A percentile compares a stretch with the other conserved stretches of the same genome.
Evolutionary conservation across 1,140 invertebrate species (phyloP).

Genomic region (Conopomorpha cramerella): DNA sequence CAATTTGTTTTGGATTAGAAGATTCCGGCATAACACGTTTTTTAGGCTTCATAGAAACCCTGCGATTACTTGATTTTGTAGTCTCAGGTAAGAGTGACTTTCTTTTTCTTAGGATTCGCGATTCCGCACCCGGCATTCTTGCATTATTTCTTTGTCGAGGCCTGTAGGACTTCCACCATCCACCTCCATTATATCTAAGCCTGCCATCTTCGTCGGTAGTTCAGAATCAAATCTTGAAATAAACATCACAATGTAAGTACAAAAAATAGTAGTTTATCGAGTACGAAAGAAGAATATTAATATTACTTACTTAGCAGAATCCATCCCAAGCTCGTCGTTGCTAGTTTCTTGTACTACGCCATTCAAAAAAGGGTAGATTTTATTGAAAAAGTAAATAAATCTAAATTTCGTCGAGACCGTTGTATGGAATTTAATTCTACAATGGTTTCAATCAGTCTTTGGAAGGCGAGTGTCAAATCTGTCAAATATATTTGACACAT

Average conservation of each 20-base stretch:
- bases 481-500: too few relatives aligned
- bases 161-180: constrained; percentile 15
- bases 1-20: constrained; percentile 43
- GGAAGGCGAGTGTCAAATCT: too few relatives aligned
- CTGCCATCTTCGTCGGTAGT: constrained; percentile 41
- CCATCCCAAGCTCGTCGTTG: too few relatives aligned
- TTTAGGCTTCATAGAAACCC: constrained; percentile 44
- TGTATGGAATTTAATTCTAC: too few relatives aligned
- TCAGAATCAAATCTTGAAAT: constrained; percentile 33
- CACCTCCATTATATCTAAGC: constrained; percentile 47
- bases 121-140: constrained; percentile 12
- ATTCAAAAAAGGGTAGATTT: neutral
- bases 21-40: constrained; percentile 34
- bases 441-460: too few relatives aligned
- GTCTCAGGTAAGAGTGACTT: constrained; percentile 30
- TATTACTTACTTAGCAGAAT: too few relatives aligned
- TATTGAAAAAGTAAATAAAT: too few relatives aligned
- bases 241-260: constrained; percentile 1
- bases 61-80: constrained; percentile 31
- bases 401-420: too few relatives aligned
- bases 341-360: too few relatives aligned
- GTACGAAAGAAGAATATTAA: too few relatives aligned
- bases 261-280: too few relatives aligned
- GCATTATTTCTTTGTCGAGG: constrained; percentile 9
- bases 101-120: constrained; percentile 38